Evolutionary conservation across 1,140 invertebrate genomes (phyloP).

Genomic region (Palaemon carinicauda): DNA sequence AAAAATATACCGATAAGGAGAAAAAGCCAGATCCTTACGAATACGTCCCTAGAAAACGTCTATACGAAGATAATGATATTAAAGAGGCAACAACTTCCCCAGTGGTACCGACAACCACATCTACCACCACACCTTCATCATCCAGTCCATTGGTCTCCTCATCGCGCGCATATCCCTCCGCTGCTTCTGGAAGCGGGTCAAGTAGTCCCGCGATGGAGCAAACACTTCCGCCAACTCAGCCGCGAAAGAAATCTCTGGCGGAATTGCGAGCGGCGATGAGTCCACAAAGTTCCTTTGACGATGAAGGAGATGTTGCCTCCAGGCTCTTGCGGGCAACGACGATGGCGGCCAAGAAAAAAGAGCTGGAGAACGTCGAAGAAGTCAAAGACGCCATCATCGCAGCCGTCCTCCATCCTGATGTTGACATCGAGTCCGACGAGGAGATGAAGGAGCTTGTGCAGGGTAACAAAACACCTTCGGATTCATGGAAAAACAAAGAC

Average conservation of each 20-base stretch:
- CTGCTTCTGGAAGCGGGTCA: neutral
- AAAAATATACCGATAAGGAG: conserved; percentile 55
- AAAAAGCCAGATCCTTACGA: conserved; percentile 2
- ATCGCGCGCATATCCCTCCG: neutral
- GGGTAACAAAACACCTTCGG: conserved; percentile 15
- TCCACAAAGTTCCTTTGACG: neutral
- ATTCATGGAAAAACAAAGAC: neutral
- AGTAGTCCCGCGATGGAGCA: neutral
- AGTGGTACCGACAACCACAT: neutral
- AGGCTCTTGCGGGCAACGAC: conserved; percentile 41
- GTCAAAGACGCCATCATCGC: conserved; percentile 57
- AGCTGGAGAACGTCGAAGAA: conserved; percentile 49
- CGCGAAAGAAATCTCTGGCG: neutral
- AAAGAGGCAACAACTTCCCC: neutral
- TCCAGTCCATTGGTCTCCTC: neutral
- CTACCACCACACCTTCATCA: no score
- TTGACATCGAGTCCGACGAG: conserved; percentile 59
- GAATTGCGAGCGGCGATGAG: neutral
- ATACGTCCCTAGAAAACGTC: neutral
- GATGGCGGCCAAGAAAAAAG: conserved; percentile 32
- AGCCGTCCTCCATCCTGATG: conserved; percentile 54
- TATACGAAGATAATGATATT: neutral
- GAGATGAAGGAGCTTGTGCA: conserved; percentile 57
- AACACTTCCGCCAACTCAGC: neutral
- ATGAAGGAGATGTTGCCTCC: neutral